Conservation (phyloP, 2,113 vertebrate genomes). For the Ammodytes dubius region DNA sequence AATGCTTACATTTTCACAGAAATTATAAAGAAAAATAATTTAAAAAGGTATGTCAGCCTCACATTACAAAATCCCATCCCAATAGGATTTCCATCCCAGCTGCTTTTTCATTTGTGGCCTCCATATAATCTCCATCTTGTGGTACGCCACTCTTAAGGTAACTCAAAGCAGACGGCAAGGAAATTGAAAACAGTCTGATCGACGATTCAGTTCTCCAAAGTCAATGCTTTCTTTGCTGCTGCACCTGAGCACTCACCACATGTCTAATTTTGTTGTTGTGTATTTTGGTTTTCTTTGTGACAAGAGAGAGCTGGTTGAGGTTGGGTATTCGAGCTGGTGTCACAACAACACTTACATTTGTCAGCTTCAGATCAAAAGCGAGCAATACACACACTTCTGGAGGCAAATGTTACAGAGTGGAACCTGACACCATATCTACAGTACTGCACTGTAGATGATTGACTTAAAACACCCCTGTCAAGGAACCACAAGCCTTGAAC, state of each 20-base stretch:
- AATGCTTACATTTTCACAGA: not conserved
- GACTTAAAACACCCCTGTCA: not conserved
- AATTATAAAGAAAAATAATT: not conserved
- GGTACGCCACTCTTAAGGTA: conserved; percentile 30
- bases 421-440: not conserved
- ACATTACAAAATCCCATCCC: not conserved
- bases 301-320: conserved; percentile 21
- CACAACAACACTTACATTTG: conserved; percentile 27
- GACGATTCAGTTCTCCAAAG: conserved; percentile 19
- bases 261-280: not conserved
- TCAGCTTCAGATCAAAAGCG: conserved; percentile 16
- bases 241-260: conserved; percentile 16
- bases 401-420: conserved; percentile 3
- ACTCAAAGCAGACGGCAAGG: conserved; percentile 32
- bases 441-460: not conserved
- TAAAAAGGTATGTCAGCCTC: not conserved
- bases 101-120: conserved; percentile 26
- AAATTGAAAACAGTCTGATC: conserved; percentile 38
- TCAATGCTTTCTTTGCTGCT: conserved; percentile 18
- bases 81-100: not conserved
- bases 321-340: conserved; percentile 18
- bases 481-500: not conserved
- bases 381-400: conserved; percentile 17
- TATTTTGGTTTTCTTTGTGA: conserved; percentile 15
- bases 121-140: conserved; percentile 28